phyloP scores from a whole-genome alignment of 2,888 invertebrate species.

The Tolmerus cingulatus region DNA sequence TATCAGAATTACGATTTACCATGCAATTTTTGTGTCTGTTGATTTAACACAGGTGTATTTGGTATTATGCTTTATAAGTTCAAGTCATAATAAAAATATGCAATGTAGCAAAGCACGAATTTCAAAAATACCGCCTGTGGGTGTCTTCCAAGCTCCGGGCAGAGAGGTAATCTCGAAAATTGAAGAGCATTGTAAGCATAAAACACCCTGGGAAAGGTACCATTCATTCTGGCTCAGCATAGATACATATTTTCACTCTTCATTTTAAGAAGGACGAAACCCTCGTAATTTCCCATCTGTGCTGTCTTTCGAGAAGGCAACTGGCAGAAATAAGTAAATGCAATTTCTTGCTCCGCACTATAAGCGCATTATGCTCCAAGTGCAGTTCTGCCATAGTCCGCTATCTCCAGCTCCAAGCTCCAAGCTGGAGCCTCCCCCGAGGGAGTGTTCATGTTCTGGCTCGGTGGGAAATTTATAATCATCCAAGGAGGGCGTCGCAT shows the following conservation, averaged over 20 bases:
- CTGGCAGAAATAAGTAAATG: neutral
- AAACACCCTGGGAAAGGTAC: neutral
- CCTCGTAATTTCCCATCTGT: neutral
- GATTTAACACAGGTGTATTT: neutral
- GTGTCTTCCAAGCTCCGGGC: neutral
- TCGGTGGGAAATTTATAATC: neutral
- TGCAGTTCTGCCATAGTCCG: neutral
- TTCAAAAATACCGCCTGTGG: neutral
- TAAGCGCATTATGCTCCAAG: neutral
- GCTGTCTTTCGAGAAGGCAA: neutral
- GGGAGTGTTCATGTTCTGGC: neutral
- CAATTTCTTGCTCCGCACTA: neutral
- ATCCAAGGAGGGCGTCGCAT: neutral
- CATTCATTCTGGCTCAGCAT: neutral
- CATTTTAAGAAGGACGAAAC: neutral
- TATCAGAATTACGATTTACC: too few species aligned
- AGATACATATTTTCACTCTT: neutral
- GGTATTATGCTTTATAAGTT: neutral
- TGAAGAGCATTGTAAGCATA: neutral
- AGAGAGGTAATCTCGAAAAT: neutral
- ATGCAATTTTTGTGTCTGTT: too few species aligned
- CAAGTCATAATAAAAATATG: neutral
- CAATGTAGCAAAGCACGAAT: neutral
- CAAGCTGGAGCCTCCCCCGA: neutral
- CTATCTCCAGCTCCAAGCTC: neutral